Evolutionary conservation across 2,113 vertebrate genomes (phyloP).

Genomic region (Cynocephalus volans): DNA sequence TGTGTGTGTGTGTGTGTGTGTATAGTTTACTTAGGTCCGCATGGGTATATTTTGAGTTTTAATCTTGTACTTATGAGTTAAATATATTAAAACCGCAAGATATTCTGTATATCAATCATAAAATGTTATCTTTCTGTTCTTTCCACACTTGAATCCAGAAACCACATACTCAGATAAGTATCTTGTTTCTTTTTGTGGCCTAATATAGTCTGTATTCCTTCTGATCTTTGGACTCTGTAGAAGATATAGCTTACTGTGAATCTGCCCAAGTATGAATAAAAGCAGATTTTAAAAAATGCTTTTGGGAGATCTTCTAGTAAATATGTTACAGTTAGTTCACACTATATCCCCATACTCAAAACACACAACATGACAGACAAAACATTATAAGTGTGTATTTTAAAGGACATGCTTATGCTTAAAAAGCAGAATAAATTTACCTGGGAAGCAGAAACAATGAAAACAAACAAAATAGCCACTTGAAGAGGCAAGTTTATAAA

Average conservation of each 20-base stretch:
- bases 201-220: not conserved
- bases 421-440: conserved; percentile 14
- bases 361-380: not conserved
- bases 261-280: not conserved
- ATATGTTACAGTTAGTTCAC: not conserved
- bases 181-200: not conserved
- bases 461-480: not conserved
- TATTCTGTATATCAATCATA: not conserved
- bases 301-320: not conserved
- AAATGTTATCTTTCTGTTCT: not conserved
- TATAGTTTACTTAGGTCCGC: not conserved
- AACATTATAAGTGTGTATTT: conserved; percentile 5
- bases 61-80: not conserved
- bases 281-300: not conserved
- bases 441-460: not conserved
- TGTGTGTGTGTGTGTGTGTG: not conserved
- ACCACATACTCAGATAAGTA: not conserved
- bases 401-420: not conserved
- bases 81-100: not conserved
- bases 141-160: not conserved
- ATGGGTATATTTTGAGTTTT: not conserved
- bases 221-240: not conserved
- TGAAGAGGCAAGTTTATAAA: not conserved
- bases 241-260: not conserved
- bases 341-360: not conserved